Evolutionary conservation across 2,797 vertebrate genomes (phyloP).

Genomic region (Calcarius lapponicus): DNA sequence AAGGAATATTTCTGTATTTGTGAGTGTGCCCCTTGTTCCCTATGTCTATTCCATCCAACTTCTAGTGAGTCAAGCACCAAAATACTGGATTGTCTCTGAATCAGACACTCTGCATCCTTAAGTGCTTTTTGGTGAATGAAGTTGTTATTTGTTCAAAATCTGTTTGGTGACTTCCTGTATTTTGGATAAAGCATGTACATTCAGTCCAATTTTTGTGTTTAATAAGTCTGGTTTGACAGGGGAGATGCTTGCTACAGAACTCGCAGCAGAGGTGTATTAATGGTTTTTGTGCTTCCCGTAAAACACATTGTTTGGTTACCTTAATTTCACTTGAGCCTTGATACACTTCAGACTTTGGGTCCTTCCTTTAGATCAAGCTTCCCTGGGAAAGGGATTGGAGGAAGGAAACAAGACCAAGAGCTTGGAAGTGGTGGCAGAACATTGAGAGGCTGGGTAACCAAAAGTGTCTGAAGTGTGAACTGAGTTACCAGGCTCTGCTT

Average conservation of each 20-base stretch:
- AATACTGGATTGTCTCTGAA: neutral
- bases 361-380: neutral
- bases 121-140: neutral
- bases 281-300: neutral
- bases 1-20: neutral
- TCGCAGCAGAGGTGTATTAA: neutral
- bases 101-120: neutral
- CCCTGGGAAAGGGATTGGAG: neutral
- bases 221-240: neutral
- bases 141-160: neutral
- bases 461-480: neutral
- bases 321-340: neutral
- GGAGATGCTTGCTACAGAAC: neutral
- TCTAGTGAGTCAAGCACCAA: neutral
- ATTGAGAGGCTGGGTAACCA: fast-evolving
- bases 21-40: neutral
- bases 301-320: neutral
- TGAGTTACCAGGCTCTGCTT: neutral
- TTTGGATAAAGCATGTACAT: neutral
- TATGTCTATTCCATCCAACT: neutral
- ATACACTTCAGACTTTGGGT: neutral
- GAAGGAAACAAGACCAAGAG: neutral
- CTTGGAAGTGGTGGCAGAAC: neutral
- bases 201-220: neutral
- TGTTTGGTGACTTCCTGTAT: neutral